A percentile compares a stretch with the other conserved stretches of the same genome.
These are phyloP conservation scores for Oriolus oriolus DNA, from an alignment of 2,113 vertebrate species.

Conservation along the genomic window DNA sequence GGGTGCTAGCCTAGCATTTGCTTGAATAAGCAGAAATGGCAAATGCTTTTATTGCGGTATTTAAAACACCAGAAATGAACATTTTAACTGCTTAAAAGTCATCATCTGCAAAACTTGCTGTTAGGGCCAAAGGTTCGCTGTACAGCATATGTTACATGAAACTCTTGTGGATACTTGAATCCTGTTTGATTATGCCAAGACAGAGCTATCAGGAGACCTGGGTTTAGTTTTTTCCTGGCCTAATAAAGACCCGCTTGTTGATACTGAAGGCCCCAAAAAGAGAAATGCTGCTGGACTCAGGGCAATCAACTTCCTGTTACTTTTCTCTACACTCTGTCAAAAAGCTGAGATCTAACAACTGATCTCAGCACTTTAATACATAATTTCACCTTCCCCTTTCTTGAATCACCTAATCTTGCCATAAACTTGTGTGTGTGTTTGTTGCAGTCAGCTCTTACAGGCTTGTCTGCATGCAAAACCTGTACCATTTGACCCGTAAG, in stretches of 20 bases:
- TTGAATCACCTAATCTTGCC: background rate
- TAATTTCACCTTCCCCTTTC: background rate
- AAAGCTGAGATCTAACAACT: background rate
- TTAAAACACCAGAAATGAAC: background rate
- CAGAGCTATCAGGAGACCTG: background rate
- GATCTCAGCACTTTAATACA: background rate
- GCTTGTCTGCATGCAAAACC: background rate
- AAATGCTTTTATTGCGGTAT: background rate
- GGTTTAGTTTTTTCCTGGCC: background rate
- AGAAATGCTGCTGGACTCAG: background rate
- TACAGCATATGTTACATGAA: background rate
- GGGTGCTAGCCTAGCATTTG: background rate
- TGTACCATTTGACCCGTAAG: background rate
- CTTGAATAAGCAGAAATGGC: background rate
- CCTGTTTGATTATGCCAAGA: background rate
- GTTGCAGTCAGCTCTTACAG: background rate
- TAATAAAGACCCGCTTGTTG: background rate
- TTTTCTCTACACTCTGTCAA: background rate
- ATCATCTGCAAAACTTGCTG: background rate
- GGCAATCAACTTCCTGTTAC: background rate
- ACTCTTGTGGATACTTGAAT: background rate
- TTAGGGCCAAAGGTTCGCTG: background rate
- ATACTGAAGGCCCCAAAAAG: background rate
- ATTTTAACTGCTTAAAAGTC: background rate
- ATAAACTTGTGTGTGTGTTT: background rate